phyloP scores from a whole-genome alignment of 2,888 invertebrate species.

The Lepidocyrtoides sp. region DNA sequence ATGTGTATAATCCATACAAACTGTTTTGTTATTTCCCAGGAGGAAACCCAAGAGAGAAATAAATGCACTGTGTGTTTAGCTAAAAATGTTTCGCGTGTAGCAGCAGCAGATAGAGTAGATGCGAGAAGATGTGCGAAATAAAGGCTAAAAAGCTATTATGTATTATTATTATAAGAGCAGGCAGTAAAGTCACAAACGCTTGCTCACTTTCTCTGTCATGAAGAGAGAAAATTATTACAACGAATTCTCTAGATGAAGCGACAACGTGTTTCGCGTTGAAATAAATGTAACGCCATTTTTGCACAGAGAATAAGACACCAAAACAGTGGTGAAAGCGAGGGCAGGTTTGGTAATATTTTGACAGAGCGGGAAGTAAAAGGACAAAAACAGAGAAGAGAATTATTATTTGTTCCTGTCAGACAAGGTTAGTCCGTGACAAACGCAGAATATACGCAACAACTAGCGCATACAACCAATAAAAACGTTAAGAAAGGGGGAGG shows the following conservation, averaged over 20 bases:
- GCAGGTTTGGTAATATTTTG: not conserved
- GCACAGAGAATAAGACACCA: not conserved
- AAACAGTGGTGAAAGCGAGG: not conserved
- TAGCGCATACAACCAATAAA: too few species aligned
- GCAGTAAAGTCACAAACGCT: not conserved
- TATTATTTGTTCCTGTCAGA: constrained; percentile 22
- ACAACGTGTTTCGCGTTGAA: constrained; percentile 19
- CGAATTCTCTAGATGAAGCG: constrained; percentile 1
- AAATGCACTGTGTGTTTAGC: constrained; percentile 39
- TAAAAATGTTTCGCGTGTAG: constrained; percentile 3
- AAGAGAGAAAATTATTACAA: not conserved
- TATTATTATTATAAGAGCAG: constrained; percentile 3
- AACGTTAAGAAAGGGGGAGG: too few species aligned
- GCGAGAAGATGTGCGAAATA: constrained; percentile 20
- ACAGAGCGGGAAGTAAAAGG: not conserved
- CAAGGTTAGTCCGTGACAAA: not conserved
- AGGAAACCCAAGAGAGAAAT: constrained; percentile 24
- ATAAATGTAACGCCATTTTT: constrained; percentile 27
- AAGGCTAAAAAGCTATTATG: constrained; percentile 34
- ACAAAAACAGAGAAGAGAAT: not conserved
- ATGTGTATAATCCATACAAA: constrained; percentile 57
- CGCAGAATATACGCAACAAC: constrained; percentile 8
- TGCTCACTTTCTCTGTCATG: constrained; percentile 6
- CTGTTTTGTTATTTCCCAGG: constrained; percentile 72
- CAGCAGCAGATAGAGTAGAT: not conserved